A percentile compares a stretch with the other conserved stretches of the same genome.
These are phyloP conservation scores for Morphnarchus princeps DNA, from an alignment of 2,113 vertebrate species.

Conservation along the genomic window DNA sequence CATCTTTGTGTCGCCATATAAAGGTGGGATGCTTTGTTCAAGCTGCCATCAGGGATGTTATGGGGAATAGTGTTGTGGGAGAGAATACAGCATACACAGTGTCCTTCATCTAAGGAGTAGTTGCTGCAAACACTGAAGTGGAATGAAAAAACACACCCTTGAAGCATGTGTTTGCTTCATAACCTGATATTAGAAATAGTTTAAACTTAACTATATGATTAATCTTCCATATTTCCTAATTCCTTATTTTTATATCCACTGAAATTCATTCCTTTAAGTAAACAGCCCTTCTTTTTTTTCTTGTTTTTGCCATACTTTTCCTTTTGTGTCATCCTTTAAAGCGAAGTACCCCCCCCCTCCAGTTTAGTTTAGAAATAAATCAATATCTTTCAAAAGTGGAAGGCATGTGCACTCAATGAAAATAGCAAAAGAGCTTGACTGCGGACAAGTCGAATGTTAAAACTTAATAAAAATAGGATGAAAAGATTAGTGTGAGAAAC, in stretches of 20 bases:
- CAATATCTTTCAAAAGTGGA: slow-evolving; percentile 19
- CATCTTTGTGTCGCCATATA: background rate
- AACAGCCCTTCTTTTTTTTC: fast-evolving
- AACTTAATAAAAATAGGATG: slow-evolving; percentile 32
- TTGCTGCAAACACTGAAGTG: background rate
- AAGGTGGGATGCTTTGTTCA: background rate
- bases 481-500: slow-evolving; percentile 35
- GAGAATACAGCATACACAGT: too few species aligned
- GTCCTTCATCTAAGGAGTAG: background rate
- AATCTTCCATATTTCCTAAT: background rate
- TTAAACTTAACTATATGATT: background rate
- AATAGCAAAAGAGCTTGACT: background rate
- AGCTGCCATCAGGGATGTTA: background rate
- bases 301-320: background rate
- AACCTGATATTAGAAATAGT: background rate
- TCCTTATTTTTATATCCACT: background rate
- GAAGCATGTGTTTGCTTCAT: background rate
- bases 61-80: background rate
- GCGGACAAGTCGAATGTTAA: background rate
- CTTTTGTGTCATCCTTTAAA: background rate
- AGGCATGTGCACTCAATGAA: background rate
- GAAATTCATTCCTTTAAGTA: background rate
- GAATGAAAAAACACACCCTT: background rate
- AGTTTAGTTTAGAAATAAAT: slow-evolving; percentile 26
- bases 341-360: fast-evolving